Base-by-base conservation (phyloP, 2,797 vertebrate genomes). In the Brotula barbata region DNA sequence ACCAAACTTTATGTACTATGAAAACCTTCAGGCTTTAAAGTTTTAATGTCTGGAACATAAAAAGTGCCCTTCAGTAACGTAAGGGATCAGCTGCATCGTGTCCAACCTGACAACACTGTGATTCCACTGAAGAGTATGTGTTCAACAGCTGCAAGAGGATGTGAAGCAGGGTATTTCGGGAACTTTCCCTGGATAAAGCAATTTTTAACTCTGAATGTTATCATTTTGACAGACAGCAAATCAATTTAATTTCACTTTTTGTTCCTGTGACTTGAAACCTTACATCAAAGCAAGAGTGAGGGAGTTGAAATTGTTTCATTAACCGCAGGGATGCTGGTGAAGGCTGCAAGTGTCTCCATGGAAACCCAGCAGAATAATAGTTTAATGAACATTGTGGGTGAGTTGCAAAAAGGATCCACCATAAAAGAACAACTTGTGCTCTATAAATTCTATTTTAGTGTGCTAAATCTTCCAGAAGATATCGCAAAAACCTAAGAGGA, bases 281-380 rank as follows among this genome's bases (percentile, higher is more conserved):
- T 41, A 21, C 22, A 68, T 45, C 42, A 71, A 69, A 60, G 45
- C 42, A 25, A 28, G 14, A 23, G 19, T 39, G 68, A 75, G n/a
- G 48, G 50, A 64, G 53, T 52, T 61, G 37, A 73, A 77, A 78
- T 42, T 41, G 57, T 64, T 56, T 57, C 49, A 16, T 47, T 57
- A 62, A 59, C 58, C 63, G 61, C 47, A 16, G 43, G 55, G 43
- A 68, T 58, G 57, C 33, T 71, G 50, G 51, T 75, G 64, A 63
- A 79, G 60, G 55, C 56, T 72, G 47, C 61, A 64, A 39, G 40
- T 74, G 81, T 78, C 73, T 77, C 89, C 81, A 89, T 80, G 73
- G 84, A 80, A 88, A 88, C 83, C 70, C 65, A 47, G 78, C 74
- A 56, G 42, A 57, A 62, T 21, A 44, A 44, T 44, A 22, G 10